Evolutionary conservation across 2,797 vertebrate genomes (phyloP), one percentile per base, ranked within the genome.

Genomic region (Sebastes ruberrimus): DNA sequence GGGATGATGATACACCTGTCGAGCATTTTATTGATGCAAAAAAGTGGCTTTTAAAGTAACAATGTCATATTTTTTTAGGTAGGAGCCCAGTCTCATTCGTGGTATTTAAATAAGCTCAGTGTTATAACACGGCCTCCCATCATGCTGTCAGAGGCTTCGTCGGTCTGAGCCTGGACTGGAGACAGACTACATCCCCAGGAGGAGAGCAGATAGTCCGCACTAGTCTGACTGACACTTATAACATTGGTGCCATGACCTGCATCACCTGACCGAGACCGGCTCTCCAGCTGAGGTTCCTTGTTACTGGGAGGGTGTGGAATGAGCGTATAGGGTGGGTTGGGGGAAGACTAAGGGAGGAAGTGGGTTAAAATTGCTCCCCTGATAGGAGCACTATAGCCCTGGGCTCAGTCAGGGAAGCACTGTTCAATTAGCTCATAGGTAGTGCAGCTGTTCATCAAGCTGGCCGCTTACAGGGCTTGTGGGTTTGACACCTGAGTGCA

Each of bases 351-450:
- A 63, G 27, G 35, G 30, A 68, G 38, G 68, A 82, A 82, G 71
- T 83, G 71, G 56, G 78, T 72, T 78, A 42, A 83, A 87, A 89
- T 76, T 78, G 77, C 83, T 89, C 86, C 87, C 86, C 74, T 84
- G 84, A 81, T 61, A 84, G 81, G 68, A 86, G 85, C 67, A 71
- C 74, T 67, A 52, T 52, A 73, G 88, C 82, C 88, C 81, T 81
- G 1, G 57, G 89, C 87, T 82, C 68, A 83, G 82, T 78, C 81
- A 63, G 80, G 88, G 84, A 88, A 88, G 81, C 87, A 62, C 84
- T 79, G 84, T 91, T 92, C 91, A 90, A 90, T 92, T 93, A 94
- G 79, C 88, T 90, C 83, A 83, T 78, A 86, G 84, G 80, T 70
- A 71, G 76, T 84, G 84, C 89, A 90, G 91, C 78, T 93, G 89